Base-by-base conservation (phyloP, 2,888 invertebrate species). In the Beris morrisii region DNA sequence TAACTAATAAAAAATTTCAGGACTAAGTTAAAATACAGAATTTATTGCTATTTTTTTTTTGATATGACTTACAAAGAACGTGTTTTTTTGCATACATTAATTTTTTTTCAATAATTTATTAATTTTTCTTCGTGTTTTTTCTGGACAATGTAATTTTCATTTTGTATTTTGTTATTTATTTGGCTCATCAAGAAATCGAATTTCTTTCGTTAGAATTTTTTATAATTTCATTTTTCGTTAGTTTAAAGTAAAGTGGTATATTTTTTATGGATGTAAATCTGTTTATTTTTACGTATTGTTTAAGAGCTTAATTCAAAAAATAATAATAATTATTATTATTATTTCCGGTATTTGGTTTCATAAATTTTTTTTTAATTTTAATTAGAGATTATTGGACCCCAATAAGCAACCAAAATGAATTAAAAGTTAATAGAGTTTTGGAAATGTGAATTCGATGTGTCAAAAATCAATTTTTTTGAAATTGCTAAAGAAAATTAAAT, bases 311-410 rank as follows among this genome's bases (percentile, higher is more conserved):
- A 48, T 5, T 11, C 9, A 38, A 38, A 38, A 38, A 38, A 38
- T 38, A 38, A 38, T 38, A 5, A 38, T 38, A 7, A 44, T 44
- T 2, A n/a, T 44, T 44, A 44, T 22, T 22, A 22, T 22, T 22
- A 22, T 22, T 22, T 22, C 22, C 22, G 22, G 1, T 22, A 2
- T 22, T 22, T n/a, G n/a, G n/a, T n/a, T n/a, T n/a, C n/a, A n/a
- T n/a, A n/a, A n/a, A 22, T 22, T 22, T 22, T 61, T 48, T 28
- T 3, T 50, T 48, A 9, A 22, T 48, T 15, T 48, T 48, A 38
- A 48, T 44, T 48, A 61, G 38, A 38, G 13, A 55, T 64, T n/a
- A 55, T 64, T 64, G 64, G 64, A 64, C 64, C 64, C 64, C 31
- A 64, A 64, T 54, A 56, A 22, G 48, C 55, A 55, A 64, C 54